phyloP scores from a whole-genome alignment of 2,113 vertebrate species.

The Paradisaea rubra region DNA sequence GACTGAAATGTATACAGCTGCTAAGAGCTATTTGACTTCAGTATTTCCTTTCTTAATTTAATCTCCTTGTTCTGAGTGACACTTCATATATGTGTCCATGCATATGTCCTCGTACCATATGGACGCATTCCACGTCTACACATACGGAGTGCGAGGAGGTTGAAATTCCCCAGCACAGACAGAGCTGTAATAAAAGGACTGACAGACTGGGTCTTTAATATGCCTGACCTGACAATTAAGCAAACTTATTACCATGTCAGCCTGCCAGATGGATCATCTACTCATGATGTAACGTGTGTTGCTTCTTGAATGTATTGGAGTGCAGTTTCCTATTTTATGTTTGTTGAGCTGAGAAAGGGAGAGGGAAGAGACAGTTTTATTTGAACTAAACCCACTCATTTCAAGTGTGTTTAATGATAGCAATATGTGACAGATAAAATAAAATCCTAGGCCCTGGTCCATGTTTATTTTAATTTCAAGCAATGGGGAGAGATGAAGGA shows the following conservation, averaged over 20 bases:
- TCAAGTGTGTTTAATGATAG: conserved; percentile 73
- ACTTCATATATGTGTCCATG: background rate
- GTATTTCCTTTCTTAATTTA: conserved; percentile 10
- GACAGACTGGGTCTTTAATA: conserved; percentile 65
- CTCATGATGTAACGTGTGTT: conserved; percentile 42
- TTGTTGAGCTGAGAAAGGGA: conserved; percentile 52
- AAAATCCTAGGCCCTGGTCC: conserved; percentile 66
- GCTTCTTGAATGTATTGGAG: conserved; percentile 60
- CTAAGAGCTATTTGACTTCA: conserved; percentile 26
- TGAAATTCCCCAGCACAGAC: conserved; percentile 41
- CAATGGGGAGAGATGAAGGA: background rate
- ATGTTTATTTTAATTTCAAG: conserved; percentile 71
- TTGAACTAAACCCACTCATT: conserved; percentile 72
- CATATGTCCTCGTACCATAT: background rate
- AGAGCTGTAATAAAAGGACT: conserved; percentile 46
- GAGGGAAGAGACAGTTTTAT: conserved; percentile 66
- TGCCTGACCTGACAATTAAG: conserved; percentile 74
- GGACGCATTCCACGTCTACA: background rate
- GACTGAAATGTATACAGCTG: conserved; percentile 25
- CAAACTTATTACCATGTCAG: conserved; percentile 69
- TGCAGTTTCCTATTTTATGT: conserved; percentile 51
- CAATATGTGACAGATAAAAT: conserved; percentile 71
- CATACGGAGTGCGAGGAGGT: background rate
- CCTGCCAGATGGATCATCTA: conserved; percentile 71
- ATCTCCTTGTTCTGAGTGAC: background rate